Evolutionary conservation across 2,797 vertebrate species (phyloP), one percentile per base, ranked within the genome.

Genomic region (Melanotaenia nigrans): DNA sequence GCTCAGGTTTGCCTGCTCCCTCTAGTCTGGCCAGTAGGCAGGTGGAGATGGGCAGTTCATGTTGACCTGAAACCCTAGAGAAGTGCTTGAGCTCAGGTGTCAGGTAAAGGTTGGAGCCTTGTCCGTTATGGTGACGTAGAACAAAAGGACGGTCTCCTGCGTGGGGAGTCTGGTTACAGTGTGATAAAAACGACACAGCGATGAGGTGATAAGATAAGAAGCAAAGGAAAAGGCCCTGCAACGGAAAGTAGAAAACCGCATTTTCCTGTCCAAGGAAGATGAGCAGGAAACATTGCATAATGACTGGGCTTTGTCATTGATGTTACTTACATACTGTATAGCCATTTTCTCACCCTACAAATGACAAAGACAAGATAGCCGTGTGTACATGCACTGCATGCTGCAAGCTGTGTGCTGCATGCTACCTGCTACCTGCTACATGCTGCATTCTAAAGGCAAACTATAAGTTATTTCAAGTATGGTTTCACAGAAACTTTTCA

Each of bases 11-110:
- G 88, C 82, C 74, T 79, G 76, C 78, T 75, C 79, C 79, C 85
- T 84, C 68, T 38, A 32, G 78, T 80, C 81, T 68, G 87, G 77
- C 68, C 82, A 73, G 79, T 35, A 49, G 69, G 81, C 80, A 85
- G 89, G 72, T 81, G 72, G 85, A 87, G 82, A 82, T 51, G 81
- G 71, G 77, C 81, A 53, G 84, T 88, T 92, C 80, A 75, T 88
- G 60, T 89, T 86, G 86, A 81, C 85, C 86, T 92, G 93, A 92
- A 94, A 94, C 89, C 79, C 71, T 75, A 94, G 91, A 87, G 84
- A 82, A 69, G 77, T 13, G 53, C 61, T 11, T 28, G 45, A 78
- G 82, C 87, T 94, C 91, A 80, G 79, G 90, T 94, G 87, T 90
- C 92, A 72, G 81, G 81, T 85, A 89, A 92, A 92, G 89, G 89